Percentiles rank a stretch among this genome's conserved stretches.
Evolutionary conservation across 2,797 vertebrate species (phyloP).

Genomic region (Scolopax bukidnonensis): DNA sequence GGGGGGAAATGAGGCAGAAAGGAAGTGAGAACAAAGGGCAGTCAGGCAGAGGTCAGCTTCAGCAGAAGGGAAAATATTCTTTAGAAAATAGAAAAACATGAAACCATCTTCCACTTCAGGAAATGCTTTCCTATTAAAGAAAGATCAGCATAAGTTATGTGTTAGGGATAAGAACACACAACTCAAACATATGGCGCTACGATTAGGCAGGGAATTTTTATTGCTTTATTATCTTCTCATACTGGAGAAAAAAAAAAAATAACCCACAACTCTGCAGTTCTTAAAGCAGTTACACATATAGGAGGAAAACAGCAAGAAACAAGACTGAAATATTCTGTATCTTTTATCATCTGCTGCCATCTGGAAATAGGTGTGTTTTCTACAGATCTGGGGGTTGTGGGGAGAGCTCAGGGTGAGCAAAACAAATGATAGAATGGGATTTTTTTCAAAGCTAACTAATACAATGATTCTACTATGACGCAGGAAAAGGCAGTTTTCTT

Average conservation of each 20-base stretch:
- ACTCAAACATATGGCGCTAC: background rate
- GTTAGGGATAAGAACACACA: slow-evolving; percentile 7
- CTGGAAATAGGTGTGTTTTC: slow-evolving; percentile 19
- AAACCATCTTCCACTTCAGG: background rate
- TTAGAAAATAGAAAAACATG: slow-evolving; percentile 23
- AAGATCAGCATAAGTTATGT: slow-evolving; percentile 21
- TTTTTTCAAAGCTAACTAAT: background rate
- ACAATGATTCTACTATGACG: background rate
- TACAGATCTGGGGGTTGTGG: background rate
- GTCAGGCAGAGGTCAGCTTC: background rate
- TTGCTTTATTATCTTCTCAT: slow-evolving; percentile 20
- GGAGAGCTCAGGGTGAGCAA: background rate
- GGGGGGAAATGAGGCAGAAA: background rate
- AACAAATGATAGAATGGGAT: background rate
- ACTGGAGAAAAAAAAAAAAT: background rate
- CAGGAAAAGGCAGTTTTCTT: background rate
- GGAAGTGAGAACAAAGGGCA: background rate
- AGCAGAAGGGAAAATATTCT: background rate
- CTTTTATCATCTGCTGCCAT: slow-evolving; percentile 40
- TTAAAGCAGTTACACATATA: background rate
- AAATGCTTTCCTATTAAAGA: slow-evolving; percentile 1
- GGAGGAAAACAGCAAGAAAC: background rate
- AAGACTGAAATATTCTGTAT: background rate
- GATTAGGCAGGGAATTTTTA: slow-evolving; percentile 24
- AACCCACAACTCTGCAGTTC: background rate